These are phyloP conservation scores for Molossus alvarezi DNA, from an alignment of 2,797 vertebrate species.

Conservation along the genomic window DNA sequence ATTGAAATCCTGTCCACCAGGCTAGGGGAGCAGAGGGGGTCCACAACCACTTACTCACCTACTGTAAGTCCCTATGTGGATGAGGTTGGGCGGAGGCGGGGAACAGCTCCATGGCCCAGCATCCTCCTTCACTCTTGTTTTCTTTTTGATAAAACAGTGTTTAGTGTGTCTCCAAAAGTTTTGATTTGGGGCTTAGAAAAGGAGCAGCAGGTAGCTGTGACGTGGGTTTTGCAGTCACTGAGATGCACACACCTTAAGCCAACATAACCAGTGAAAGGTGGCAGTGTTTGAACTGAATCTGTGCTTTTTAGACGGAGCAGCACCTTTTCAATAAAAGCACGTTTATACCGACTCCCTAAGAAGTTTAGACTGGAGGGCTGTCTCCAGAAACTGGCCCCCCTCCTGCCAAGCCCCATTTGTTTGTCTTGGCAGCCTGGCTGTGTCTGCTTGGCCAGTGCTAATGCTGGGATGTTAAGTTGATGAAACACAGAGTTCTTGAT, in stretches of 20 bases:
- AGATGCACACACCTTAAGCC: conserved; percentile 96
- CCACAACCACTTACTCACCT: conserved; percentile 39
- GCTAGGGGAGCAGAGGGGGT: conserved; percentile 55
- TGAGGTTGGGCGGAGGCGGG: conserved; percentile 70
- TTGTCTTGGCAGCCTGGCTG: conserved; percentile 95
- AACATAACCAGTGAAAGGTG: conserved; percentile 97
- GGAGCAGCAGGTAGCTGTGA: conserved; percentile 95
- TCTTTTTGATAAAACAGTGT: conserved; percentile 90
- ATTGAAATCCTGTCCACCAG: conserved; percentile 40
- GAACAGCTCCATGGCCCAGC: conserved; percentile 68
- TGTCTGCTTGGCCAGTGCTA: conserved; percentile 95
- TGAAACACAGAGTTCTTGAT: conserved; percentile 97
- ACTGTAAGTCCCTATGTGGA: conserved; percentile 49
- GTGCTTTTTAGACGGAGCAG: conserved; percentile 91
- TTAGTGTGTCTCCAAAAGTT: conserved; percentile 81
- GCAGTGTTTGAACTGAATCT: conserved; percentile 94
- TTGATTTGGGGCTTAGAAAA: conserved; percentile 81
- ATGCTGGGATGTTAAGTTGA: conserved; percentile 94
- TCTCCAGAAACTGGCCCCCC: conserved; percentile 94
- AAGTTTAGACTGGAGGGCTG: conserved; percentile 96
- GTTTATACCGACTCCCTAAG: conserved; percentile 95
- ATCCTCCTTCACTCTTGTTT: conserved; percentile 83
- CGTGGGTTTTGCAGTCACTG: conserved; percentile 95
- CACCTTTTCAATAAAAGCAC: conserved; percentile 92
- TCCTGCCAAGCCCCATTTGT: conserved; percentile 95